These are phyloP conservation scores for Nerophis lumbriciformis DNA, from an alignment of 2,113 vertebrate species.

Conservation along the genomic window DNA sequence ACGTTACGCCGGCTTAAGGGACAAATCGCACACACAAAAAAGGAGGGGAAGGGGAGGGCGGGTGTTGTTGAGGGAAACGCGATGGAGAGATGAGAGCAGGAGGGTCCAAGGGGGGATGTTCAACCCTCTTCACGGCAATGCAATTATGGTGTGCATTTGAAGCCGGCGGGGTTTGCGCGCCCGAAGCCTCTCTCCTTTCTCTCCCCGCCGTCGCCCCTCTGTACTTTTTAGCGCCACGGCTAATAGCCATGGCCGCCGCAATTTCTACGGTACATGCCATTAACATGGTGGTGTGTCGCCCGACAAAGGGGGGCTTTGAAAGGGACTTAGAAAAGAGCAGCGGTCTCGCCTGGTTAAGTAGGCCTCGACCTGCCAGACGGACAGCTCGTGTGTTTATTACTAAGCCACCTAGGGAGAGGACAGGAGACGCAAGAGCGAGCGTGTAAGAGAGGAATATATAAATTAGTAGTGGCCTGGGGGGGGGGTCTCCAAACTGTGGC, in stretches of 20 bases:
- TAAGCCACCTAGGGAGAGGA: conserved; percentile 58
- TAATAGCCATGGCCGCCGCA: conserved; percentile 99
- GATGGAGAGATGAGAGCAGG: conserved; percentile 30
- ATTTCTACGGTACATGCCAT: conserved; percentile 99
- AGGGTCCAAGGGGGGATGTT: conserved; percentile 5
- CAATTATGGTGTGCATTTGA: conserved; percentile 99
- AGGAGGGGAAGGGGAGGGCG: conserved; percentile 70
- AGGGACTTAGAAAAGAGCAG: conserved; percentile 71
- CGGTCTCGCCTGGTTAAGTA: conserved; percentile 70
- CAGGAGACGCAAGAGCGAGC: conserved; percentile 16
- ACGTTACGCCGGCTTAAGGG: conserved; percentile 99
- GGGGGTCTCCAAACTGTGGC: no score
- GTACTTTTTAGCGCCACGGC: conserved; percentile 84
- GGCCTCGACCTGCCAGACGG: conserved; percentile 71
- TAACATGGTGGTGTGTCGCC: conserved; percentile 78
- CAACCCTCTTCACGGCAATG: conserved; percentile 96
- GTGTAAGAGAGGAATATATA: conserved; percentile 2
- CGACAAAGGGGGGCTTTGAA: conserved; percentile 72
- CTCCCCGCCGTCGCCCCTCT: conserved; percentile 36
- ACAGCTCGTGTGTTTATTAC: conserved; percentile 76
- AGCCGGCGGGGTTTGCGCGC: conserved; percentile 89
- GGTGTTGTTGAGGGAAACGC: conserved; percentile 10
- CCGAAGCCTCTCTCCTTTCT: conserved; percentile 37
- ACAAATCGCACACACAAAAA: conserved; percentile 98
- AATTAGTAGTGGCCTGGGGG: not conserved